Conservation (phyloP, 2,888 invertebrate genomes). For the Amiota mariae region DNA sequence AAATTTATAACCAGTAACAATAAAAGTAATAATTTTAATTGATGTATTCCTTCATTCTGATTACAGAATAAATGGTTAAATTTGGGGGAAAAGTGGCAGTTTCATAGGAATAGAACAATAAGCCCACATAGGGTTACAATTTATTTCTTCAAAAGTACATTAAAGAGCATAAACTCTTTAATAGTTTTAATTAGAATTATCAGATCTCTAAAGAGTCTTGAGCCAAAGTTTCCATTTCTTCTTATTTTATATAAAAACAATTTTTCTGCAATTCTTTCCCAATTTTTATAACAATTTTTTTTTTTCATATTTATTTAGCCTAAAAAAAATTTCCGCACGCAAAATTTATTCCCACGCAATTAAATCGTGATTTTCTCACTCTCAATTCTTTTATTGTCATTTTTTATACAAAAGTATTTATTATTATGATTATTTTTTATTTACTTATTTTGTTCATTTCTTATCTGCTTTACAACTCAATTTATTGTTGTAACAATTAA, state of each 20-base stretch:
- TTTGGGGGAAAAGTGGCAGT: no score
- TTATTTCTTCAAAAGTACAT: no score
- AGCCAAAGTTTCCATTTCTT: slow-evolving; percentile 49
- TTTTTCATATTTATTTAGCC: slow-evolving; percentile 33
- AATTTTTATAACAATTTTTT: slow-evolving; percentile 27
- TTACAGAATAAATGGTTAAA: no score
- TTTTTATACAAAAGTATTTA: slow-evolving; percentile 11
- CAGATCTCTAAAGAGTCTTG: slow-evolving; percentile 33
- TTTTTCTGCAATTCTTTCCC: slow-evolving; percentile 30
- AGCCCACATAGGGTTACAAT: no score
- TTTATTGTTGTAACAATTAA: slow-evolving; percentile 28
- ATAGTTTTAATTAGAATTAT: no score
- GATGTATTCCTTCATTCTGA: no score
- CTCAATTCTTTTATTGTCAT: slow-evolving; percentile 23
- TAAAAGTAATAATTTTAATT: no score
- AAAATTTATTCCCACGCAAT: slow-evolving; percentile 63
- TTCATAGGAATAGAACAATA: no score
- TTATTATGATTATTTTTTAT: slow-evolving; percentile 11
- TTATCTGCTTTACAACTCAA: slow-evolving; percentile 22
- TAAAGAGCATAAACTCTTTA: no score
- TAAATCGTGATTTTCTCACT: slow-evolving; percentile 55
- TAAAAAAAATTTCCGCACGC: slow-evolving; percentile 49
- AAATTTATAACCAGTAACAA: no score
- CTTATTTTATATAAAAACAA: slow-evolving; percentile 32
- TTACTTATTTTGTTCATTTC: slow-evolving; percentile 20